A percentile compares a stretch with the other conserved stretches of the same genome.
phyloP scores from a whole-genome alignment of 2,888 invertebrate genomes.

The Erpobdella octoculata region DNA sequence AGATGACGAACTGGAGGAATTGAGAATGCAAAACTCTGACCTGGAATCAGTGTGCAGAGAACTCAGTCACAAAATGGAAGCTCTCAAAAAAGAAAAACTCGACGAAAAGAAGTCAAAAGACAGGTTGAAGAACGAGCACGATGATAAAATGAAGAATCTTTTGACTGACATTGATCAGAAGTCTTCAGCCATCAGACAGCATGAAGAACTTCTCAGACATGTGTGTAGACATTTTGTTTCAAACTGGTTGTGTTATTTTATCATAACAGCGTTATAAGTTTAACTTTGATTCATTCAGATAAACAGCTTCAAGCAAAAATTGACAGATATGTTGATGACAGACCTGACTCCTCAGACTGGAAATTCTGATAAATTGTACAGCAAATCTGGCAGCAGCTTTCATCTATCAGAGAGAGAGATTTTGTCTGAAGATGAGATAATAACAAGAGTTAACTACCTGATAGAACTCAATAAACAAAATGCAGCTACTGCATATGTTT shows the following conservation, averaged over 20 bases:
- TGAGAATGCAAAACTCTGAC: conserved; percentile 2
- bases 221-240: neutral
- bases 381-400: neutral
- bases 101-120: neutral
- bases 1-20: neutral
- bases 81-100: conserved; percentile 5
- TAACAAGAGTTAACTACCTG: neutral
- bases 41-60: conserved; percentile 4
- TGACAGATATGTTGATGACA: neutral
- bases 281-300: neutral
- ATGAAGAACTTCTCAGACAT: neutral
- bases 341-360: neutral
- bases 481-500: conserved; percentile 11
- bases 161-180: neutral
- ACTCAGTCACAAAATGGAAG: neutral
- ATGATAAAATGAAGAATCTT: neutral
- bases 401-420: too few species aligned
- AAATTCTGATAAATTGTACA: neutral
- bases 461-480: conserved; percentile 1
- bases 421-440: conserved; percentile 2
- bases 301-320: neutral
- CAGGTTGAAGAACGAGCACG: neutral
- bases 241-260: too few species aligned
- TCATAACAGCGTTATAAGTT: too few species aligned
- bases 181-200: neutral